These are phyloP conservation scores for Erynnis tages DNA, from an alignment of 2,888 invertebrate species.

Conservation along the genomic window DNA sequence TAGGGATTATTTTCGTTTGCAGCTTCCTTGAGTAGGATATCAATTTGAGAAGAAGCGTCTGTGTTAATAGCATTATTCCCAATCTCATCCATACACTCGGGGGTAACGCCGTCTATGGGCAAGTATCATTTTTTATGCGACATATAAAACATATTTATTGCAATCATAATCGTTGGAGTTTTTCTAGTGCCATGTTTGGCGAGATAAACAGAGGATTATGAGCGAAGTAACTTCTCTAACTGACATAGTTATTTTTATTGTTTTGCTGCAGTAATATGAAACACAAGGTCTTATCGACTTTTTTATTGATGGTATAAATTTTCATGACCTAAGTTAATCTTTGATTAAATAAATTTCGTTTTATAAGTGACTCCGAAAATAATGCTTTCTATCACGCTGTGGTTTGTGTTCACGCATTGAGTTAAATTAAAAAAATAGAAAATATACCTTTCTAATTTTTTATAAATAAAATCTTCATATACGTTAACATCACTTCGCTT, in stretches of 20 bases:
- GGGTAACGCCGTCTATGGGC: slow-evolving; percentile 72
- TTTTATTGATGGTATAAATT: no score
- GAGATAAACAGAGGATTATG: slow-evolving; percentile 64
- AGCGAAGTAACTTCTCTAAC: slow-evolving; percentile 32
- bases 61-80: slow-evolving; percentile 82
- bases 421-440: no score
- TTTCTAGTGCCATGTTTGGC: slow-evolving; percentile 66
- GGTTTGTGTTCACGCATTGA: no score
- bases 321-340: no score
- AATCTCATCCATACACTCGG: slow-evolving; percentile 81
- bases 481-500: no score
- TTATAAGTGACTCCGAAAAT: no score
- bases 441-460: no score
- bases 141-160: slow-evolving; percentile 82
- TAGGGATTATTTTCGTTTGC: slow-evolving; percentile 48
- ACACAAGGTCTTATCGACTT: slow-evolving; percentile 7
- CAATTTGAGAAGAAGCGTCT: slow-evolving; percentile 82
- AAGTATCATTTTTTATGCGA: slow-evolving; percentile 79
- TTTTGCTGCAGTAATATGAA: background rate
- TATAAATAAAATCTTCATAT: no score
- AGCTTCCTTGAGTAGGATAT: slow-evolving; percentile 60
- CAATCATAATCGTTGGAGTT: slow-evolving; percentile 78
- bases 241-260: slow-evolving; percentile 15
- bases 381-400: no score
- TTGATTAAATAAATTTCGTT: no score